Evolutionary conservation across 2,888 invertebrate species (phyloP), one percentile per base, ranked within the genome.

Genomic region (Micoletzkya japonica): DNA sequence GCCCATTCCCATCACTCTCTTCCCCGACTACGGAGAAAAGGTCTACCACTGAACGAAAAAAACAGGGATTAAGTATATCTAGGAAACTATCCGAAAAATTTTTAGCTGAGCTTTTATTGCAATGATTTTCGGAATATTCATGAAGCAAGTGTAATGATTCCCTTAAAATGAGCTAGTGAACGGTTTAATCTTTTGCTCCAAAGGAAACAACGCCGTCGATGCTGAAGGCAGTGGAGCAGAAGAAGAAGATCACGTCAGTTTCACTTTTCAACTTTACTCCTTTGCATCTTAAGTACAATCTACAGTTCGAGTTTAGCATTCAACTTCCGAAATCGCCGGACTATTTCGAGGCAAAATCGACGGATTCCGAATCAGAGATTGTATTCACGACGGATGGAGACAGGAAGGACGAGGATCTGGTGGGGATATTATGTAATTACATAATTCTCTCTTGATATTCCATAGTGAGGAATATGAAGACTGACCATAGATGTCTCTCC

Each of bases 291-390:
- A 39, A 39, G 17, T 10, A 39, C 26, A n/a, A 1, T 57, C 34
- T 36, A n/a, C n/a, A n/a, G n/a, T n/a, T n/a, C n/a, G n/a, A n/a
- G n/a, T 63, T 2, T 36, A 68, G 68, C 4, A 49, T 68, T 14
- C 34, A 24, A 4, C 58, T 68, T 3, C 68, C 68, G 30, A 68
- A 68, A 58, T 32, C 57, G 28, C 68, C 58, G 6, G 68, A 68
- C 28, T 68, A 68, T 24, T 68, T 68, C 58, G 68, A 68, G 17
- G 68, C 39, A 2, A 68, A 68, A 20, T 68, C 68, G 32, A 68
- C 68, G 2, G 68, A 68, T 49, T 44, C 57, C 14, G 68, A 68
- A 14, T 68, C 68, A 14, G 68, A 68, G 36, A 49, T 68, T 34
- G 49, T 50, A 39, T 58, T 68, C 58, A 39, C n/a, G 24, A 68